Conservation (phyloP, 2,888 invertebrate species). For the Parnassius apollo region DNA sequence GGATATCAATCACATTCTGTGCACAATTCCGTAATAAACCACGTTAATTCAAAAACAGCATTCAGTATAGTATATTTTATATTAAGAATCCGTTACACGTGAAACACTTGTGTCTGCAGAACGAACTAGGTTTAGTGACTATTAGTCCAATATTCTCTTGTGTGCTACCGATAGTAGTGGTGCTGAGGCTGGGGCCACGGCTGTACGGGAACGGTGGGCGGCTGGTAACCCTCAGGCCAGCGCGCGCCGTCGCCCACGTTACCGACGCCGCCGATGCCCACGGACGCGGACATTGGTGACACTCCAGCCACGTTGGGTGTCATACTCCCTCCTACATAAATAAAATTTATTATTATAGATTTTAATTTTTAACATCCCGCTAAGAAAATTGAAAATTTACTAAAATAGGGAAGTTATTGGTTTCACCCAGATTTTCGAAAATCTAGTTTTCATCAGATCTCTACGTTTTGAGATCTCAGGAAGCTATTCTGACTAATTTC, state of each 20-base stretch:
- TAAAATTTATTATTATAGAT: neutral
- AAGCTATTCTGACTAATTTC: too few relatives aligned
- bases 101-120: neutral
- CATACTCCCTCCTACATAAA: constrained; percentile 43
- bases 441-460: too few relatives aligned
- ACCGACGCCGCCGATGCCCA: constrained; percentile 36
- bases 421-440: too few relatives aligned
- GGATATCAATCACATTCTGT: neutral
- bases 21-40: constrained; percentile 9
- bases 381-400: too few relatives aligned
- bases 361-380: too few relatives aligned
- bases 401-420: too few relatives aligned
- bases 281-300: constrained; percentile 36
- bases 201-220: constrained; percentile 39
- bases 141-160: constrained; percentile 7
- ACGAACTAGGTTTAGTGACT: neutral
- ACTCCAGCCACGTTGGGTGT: constrained; percentile 44
- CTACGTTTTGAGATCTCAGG: too few relatives aligned
- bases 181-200: constrained; percentile 77
- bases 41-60: too few relatives aligned
- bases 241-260: constrained; percentile 38
- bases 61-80: neutral
- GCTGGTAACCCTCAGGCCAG: constrained; percentile 46
- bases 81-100: neutral
- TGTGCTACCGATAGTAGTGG: constrained; percentile 82